Evolutionary conservation across 1,140 invertebrate species (phyloP).

Genomic region (Drosophila suzukii): DNA sequence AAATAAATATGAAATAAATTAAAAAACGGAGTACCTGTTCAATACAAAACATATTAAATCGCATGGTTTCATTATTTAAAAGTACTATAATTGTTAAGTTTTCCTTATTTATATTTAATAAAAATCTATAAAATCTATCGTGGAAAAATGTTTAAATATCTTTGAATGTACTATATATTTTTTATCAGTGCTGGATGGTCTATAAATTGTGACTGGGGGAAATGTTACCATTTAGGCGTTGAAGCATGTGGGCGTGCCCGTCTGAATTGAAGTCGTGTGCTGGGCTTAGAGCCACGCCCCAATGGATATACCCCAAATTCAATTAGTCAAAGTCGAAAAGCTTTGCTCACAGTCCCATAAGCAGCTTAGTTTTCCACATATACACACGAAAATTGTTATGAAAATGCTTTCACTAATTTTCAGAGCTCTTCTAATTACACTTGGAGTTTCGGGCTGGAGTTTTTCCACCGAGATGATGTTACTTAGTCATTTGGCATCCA

Average conservation of each 20-base stretch:
- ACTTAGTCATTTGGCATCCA: conserved; percentile 71
- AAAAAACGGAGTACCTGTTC: no score
- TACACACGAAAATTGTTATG: conserved; percentile 59
- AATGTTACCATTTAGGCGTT: conserved; percentile 40
- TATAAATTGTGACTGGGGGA: conserved; percentile 31
- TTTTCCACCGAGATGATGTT: conserved; percentile 48
- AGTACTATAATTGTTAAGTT: no score
- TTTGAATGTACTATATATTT: no score
- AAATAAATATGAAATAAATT: no score
- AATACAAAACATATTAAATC: no score
- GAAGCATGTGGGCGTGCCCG: conserved; percentile 60
- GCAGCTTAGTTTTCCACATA: conserved; percentile 45
- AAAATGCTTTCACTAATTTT: conserved; percentile 79
- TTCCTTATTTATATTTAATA: no score
- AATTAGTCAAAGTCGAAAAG: conserved; percentile 61
- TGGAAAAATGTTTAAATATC: no score
- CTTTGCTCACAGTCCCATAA: conserved; percentile 45
- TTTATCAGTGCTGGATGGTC: not conserved
- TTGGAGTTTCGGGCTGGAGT: conserved; percentile 6
- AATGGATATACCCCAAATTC: conserved; percentile 66
- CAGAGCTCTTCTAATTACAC: conserved; percentile 57
- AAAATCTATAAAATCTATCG: no score
- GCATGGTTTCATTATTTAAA: no score
- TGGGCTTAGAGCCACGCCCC: conserved; percentile 52
- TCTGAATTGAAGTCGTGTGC: conserved; percentile 50